Evolutionary conservation across 2,113 vertebrate genomes (phyloP), one percentile per base, ranked within the genome.

Genomic region (Brachyistius frenatus): DNA sequence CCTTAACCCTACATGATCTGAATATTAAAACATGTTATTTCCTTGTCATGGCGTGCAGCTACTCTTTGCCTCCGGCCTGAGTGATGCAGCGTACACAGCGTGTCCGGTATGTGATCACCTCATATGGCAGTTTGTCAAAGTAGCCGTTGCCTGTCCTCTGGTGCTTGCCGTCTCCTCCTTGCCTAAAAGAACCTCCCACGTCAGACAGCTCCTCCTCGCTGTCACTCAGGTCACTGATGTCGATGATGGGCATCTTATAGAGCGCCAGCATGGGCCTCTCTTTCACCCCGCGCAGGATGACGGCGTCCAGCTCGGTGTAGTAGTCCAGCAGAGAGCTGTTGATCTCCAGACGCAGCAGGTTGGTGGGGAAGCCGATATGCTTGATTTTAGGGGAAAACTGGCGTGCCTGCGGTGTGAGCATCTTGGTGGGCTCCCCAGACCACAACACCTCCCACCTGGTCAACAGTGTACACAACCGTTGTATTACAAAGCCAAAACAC

Each of bases 51-150:
- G 5, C 16, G 49, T 50, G 49, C 5, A 52, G 16, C 10, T 41
- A 10, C 1, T 44, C 47, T 23, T 30, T 5, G 5, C 16, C 4
- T 10, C 23, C 13, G 41, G 31, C n/a, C 56, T 7, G 5, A 44
- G 56, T 47, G 37, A 47, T 2, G 10, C 35, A 68, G 9, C 14
- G 32, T 61, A 32, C 66, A 64, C 7, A 44, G 47, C 10, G 2
- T 23, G 23, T 53, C 36, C 23, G 16, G 5, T 73, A 55, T 66
- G 44, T 50, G 16, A 64, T 95, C 93, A 99, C 98, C 97, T 99
- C 98, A 82, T 98, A 99, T 80, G 98, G 98, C 79, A 99, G 94
- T 86, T 96, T 97, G 93, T 98, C 97, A 92, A 99, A 99, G 95
- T 96, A 98, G 61, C 97, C 97, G 2, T 97, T 99, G 66, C 93